Conservation (phyloP, 2,797 vertebrate genomes). For the Falco biarmicus region DNA sequence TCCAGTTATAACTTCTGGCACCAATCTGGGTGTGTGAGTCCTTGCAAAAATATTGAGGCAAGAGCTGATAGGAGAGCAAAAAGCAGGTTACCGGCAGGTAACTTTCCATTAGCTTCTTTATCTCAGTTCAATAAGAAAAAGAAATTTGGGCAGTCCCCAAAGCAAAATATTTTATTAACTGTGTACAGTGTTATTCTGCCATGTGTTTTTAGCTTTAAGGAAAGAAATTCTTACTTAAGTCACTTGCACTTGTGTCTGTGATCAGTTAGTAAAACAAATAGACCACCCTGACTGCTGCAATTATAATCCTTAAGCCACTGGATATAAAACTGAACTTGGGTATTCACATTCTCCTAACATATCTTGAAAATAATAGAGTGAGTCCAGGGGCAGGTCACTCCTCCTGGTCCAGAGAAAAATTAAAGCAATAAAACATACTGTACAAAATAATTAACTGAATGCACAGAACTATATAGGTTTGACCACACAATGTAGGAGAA, state of each 20-base stretch:
- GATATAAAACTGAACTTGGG: constrained; percentile 49
- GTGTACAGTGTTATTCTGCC: background rate
- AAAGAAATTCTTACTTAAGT: background rate
- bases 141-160: background rate
- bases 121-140: background rate
- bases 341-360: constrained; percentile 19
- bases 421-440: constrained; percentile 36
- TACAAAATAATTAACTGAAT: constrained; percentile 34
- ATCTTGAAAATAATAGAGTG: constrained; percentile 15
- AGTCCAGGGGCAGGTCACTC: background rate
- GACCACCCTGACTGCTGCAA: background rate
- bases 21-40: background rate
- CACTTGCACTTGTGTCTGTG: background rate
- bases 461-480: background rate
- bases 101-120: background rate
- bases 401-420: constrained; percentile 28
- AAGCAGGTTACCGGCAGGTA: background rate
- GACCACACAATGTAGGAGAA: background rate
- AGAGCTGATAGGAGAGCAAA: background rate
- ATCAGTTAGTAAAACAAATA: background rate
- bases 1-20: background rate
- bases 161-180: background rate
- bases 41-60: background rate
- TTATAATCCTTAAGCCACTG: constrained; percentile 37
- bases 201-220: background rate